Evolutionary conservation across 2,113 vertebrate genomes (phyloP), one percentile per base, ranked within the genome.

Genomic region (Pelecanoides urinatrix): DNA sequence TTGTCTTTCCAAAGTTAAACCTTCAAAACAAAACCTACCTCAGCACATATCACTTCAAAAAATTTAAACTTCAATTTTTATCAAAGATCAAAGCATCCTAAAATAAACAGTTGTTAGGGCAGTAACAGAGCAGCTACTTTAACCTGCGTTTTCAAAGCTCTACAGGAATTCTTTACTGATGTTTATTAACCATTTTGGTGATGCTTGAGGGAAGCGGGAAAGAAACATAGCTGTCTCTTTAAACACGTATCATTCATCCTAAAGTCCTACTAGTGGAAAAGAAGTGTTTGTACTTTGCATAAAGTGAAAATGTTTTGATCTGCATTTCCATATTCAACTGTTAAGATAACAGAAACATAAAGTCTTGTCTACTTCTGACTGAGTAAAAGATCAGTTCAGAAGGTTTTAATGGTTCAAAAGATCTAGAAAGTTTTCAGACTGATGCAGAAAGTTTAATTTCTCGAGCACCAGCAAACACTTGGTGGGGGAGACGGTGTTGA

Each of bases 1-100:
- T 85, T 85, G 72, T 96, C 66, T 95, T 95, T 82, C 83, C 73
- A 71, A 94, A 94, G 55, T 96, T 92, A 97, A 92, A 92, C 52
- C 88, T 92, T 91, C 89, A 91, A 91, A 92, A 92, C 44, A 86
- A 95, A 91, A 58, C 58, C 91, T 92, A 47, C 38, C 73, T 94
- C 68, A 85, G 40, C 23, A 91, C 12, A 52, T 50, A 85, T n/a
- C 76, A 96, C 66, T 79, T 75, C 38, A 95, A 52, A 90, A 94
- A 87, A 89, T 52, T 88, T 65, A 74, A 56, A 84, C 23, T 67
- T 86, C 65, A 29, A 30, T 32, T 94, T 84, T 95, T 85, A 94
- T 50, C 73, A 91, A 67, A 88, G 36, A 86, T 89, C 47, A 90
- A 79, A 95, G 63, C 88, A 96, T 91, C 58, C 79, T 45, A 80